Evolutionary conservation across 2,888 invertebrate genomes (phyloP), one percentile per base, ranked within the genome.

Genomic region (Mechanitis mazaeus): DNA sequence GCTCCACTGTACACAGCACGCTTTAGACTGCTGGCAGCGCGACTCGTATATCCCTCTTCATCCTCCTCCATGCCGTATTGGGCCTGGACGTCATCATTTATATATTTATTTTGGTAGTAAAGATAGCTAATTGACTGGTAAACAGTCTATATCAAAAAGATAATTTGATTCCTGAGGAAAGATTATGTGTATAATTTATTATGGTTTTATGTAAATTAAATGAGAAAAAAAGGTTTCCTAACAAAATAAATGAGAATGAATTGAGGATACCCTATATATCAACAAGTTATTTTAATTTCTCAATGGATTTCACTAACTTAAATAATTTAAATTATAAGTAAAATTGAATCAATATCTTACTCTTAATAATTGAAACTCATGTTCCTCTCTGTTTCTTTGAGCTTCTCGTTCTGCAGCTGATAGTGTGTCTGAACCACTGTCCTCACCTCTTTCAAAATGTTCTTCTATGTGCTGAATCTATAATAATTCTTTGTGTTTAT

Each of bases 31-130:
- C 93, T 93, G 20, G 94, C 93, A 33, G 95, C 95, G 66, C 96
- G 94, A 73, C 94, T 94, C 55, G 93, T 83, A 75, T 91, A 90
- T 7, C 85, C 96, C 74, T 95, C 95, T 5, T 95, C 95, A 73
- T 95, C 95, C 76, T 96, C 96, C 75, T 96, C 96, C 96, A 97
- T 96, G 1, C 96, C 96, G 75, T 96, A 96, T 78, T 96, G 95
- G 2, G 95, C 96, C 92, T 94, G 74, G 0, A 59, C 60, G 55
- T 28, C 35, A 31, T 12, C n/a, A 20, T 33, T 33, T n/a, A 47
- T 20, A 53, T 20, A 50, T 28, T 35, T 35, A 35, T 35, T 35
- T 35, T 6, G 3, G 35, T 5, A 35, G 35, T 35, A 35, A 35
- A 35, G 35, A 20, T 20, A 20, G 20, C 20, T 20, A 20, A 20